Evolutionary conservation across 2,888 invertebrate species (phyloP), one percentile per base, ranked within the genome.

Genomic region (Choreutis nemorana): DNA sequence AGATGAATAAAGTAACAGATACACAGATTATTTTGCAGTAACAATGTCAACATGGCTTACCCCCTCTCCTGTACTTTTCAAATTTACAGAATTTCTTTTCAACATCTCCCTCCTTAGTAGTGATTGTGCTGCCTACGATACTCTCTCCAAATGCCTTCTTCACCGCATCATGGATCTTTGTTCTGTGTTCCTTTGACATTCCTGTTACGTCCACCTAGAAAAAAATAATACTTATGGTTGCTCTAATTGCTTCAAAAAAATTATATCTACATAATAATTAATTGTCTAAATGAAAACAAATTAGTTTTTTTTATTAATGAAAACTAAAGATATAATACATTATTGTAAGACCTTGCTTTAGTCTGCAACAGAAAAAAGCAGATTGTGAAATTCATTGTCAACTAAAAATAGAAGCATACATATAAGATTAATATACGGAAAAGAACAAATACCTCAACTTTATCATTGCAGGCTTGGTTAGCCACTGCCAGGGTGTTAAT

Each of bases 81-180:
- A 89, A 83, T 23, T 75, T 52, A 32, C 90, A 83, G 28, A 82
- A 62, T 45, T 88, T 90, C 40, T 83, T 83, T 12, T 10, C 13
- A n/a, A n/a, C n/a, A n/a, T n/a, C n/a, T n/a, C n/a, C n/a, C 1
- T 81, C 83, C 2, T 80, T 82, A 25, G 67, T 63, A 5, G 80
- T 82, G n/a, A 86, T 62, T 1, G 91, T 92, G 36, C 85, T 84
- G 36, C 88, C 87, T 3, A 85, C 70, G 5, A 92, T 70, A 34
- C 82, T 81, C 0, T 75, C 70, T 4, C 82, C 82, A 51, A 85
- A 91, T 0, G 84, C 71, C 31, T 81, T 83, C 49, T 89, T 89
- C 1, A 94, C 80, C 14, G 86, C 79, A 36, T 83, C 81, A 54
- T 94, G 93, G 27, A 94, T 84, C 44, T 73, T 77, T 3, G 84